These are phyloP conservation scores for Emesis russula DNA, from an alignment of 2,888 invertebrate species.

Conservation along the genomic window DNA sequence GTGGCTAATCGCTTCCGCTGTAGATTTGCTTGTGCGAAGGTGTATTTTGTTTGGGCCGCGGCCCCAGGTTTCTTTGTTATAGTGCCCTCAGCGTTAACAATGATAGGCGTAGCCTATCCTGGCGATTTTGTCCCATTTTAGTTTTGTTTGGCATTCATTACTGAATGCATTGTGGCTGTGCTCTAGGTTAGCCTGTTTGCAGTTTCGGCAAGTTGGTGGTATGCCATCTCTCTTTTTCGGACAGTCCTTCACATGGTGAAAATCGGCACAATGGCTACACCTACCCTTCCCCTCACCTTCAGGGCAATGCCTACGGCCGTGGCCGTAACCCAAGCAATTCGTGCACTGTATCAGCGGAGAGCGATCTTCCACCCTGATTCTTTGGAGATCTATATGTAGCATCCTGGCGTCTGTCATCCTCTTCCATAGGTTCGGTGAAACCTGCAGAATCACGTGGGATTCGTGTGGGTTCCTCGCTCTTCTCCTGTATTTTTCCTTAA, in stretches of 20 bases:
- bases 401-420: constrained; percentile 30
- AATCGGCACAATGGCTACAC: not conserved
- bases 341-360: constrained; percentile 63
- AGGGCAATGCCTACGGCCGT: constrained; percentile 39
- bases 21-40: too few species aligned
- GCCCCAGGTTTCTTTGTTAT: too few species aligned
- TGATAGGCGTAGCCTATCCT: too few species aligned
- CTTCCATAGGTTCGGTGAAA: not conserved
- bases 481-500: not conserved
- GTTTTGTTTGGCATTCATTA: not conserved
- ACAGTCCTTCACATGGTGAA: not conserved
- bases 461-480: not conserved
- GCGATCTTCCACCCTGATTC: constrained; percentile 44
- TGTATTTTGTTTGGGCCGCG: too few species aligned
- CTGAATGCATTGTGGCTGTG: too few species aligned
- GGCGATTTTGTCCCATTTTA: not conserved
- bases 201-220: not conserved
- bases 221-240: not conserved
- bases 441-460: not conserved
- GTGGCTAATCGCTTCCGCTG: not conserved
- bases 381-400: constrained; percentile 54
- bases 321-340: constrained; percentile 54
- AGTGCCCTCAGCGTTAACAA: not conserved
- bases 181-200: not conserved
- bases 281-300: too few species aligned